Evolutionary conservation across 2,888 invertebrate genomes (phyloP).

Genomic region (Agrilus cyanescens): DNA sequence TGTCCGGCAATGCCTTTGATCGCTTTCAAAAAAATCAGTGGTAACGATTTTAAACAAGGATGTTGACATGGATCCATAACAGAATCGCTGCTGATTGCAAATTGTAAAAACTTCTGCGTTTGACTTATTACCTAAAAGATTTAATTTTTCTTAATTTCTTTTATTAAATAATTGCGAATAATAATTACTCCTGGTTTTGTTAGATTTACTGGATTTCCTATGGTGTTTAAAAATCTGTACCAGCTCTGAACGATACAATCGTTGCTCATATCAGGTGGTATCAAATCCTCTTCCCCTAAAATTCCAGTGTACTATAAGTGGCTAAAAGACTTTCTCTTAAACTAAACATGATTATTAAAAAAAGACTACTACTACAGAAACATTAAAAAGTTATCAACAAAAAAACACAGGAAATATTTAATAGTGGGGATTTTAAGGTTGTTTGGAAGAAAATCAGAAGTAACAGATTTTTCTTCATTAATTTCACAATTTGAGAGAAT

Average conservation of each 20-base stretch:
- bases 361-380: too few relatives aligned
- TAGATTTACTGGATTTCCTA: conserved; percentile 89
- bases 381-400: conserved; percentile 6
- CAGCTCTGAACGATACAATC: conserved; percentile 91
- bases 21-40: conserved; percentile 84
- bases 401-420: too few relatives aligned
- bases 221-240: conserved; percentile 88
- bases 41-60: conserved; percentile 71
- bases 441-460: too few relatives aligned
- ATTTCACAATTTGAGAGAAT: too few relatives aligned
- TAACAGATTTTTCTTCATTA: too few relatives aligned
- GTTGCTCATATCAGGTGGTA: conserved; percentile 73
- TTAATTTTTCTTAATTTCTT: conserved; percentile 2
- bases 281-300: conserved; percentile 77
- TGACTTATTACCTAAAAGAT: conserved; percentile 40
- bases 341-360: conserved; percentile 3
- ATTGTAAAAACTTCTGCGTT: conserved; percentile 66
- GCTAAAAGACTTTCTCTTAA: too few relatives aligned
- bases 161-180: conserved; percentile 22
- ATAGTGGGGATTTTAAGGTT: too few relatives aligned
- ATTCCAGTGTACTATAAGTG: too few relatives aligned
- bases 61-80: conserved; percentile 84
- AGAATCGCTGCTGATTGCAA: conserved; percentile 64
- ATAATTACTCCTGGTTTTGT: conserved; percentile 65
- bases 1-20: conserved; percentile 88